Conservation (phyloP, 2,888 invertebrate species). For the Sesamia inferens region DNA sequence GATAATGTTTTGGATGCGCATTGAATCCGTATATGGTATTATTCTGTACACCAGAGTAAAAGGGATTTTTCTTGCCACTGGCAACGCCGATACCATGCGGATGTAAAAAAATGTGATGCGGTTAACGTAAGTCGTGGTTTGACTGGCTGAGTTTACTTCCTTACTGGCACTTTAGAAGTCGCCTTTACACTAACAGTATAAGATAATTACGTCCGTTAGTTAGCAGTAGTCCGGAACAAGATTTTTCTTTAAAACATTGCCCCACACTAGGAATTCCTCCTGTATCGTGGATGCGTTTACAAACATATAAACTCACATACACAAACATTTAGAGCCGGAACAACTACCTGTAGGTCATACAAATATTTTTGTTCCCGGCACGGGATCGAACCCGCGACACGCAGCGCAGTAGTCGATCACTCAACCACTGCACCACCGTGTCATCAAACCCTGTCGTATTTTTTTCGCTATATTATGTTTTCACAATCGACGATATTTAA, state of each 20-base stretch:
- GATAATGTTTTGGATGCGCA: conserved; percentile 37
- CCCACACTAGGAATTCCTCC: too few relatives aligned
- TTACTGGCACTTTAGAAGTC: not conserved
- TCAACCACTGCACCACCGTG: too few relatives aligned
- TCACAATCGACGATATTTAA: not conserved
- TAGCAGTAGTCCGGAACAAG: not conserved
- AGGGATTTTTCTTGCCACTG: conserved; percentile 27
- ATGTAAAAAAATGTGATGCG: conserved; percentile 32
- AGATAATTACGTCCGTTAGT: conserved; percentile 12
- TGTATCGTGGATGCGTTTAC: too few relatives aligned
- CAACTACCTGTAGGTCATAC: too few relatives aligned
- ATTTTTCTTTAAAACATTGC: not conserved
- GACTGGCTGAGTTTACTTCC: conserved; percentile 31
- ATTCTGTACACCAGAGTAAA: conserved; percentile 25
- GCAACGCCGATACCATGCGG: conserved; percentile 24
- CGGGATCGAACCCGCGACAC: too few relatives aligned
- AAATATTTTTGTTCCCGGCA: too few relatives aligned
- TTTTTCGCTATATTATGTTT: not conserved
- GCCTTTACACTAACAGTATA: conserved; percentile 3
- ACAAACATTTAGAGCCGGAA: too few relatives aligned
- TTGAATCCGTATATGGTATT: conserved; percentile 54
- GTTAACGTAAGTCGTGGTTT: conserved; percentile 9
- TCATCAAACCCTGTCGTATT: too few relatives aligned
- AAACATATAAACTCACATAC: too few relatives aligned
- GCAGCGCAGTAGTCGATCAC: too few relatives aligned